Evolutionary conservation across 2,113 vertebrate genomes (phyloP).

Genomic region (Thamnaconus septentrionalis): DNA sequence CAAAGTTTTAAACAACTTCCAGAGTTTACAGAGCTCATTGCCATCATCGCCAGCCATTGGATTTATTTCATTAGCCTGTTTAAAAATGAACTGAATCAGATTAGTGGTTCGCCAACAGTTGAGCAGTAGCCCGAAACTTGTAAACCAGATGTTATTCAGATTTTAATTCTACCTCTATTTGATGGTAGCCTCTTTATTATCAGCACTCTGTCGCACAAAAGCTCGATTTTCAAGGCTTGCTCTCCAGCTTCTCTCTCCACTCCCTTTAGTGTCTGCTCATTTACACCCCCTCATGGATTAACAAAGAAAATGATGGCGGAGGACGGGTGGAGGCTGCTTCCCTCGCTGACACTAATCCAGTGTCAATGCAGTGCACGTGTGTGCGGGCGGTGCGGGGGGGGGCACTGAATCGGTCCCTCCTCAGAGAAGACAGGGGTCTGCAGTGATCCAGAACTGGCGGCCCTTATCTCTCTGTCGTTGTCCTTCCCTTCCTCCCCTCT

Average conservation of each 20-base stretch:
- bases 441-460: slow-evolving; percentile 26
- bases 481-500: slow-evolving; percentile 22
- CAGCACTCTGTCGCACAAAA: too few relatives aligned
- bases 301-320: slow-evolving; percentile 38
- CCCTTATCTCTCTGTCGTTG: slow-evolving; percentile 46
- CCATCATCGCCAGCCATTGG: too few relatives aligned
- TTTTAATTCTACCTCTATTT: too few relatives aligned
- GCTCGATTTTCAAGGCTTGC: too few relatives aligned
- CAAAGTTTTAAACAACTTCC: too few relatives aligned
- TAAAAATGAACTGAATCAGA: too few relatives aligned
- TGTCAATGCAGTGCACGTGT: slow-evolving; percentile 40
- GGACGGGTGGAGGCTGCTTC: slow-evolving; percentile 43
- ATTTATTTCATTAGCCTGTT: too few relatives aligned
- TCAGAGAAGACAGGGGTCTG: slow-evolving; percentile 24
- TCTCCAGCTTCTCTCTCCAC: slow-evolving; percentile 4
- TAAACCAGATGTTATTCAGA: too few relatives aligned
- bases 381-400: not conserved
- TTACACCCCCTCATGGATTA: slow-evolving; percentile 57
- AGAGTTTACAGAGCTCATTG: too few relatives aligned
- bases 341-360: slow-evolving; percentile 48
- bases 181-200: too few relatives aligned
- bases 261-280: slow-evolving; percentile 28
- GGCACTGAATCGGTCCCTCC: slow-evolving; percentile 15
- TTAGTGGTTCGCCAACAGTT: too few relatives aligned
- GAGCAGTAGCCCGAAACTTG: too few relatives aligned